phyloP scores from a whole-genome alignment of 2,797 vertebrate species.

The Lepilemur ruficaudatus region DNA sequence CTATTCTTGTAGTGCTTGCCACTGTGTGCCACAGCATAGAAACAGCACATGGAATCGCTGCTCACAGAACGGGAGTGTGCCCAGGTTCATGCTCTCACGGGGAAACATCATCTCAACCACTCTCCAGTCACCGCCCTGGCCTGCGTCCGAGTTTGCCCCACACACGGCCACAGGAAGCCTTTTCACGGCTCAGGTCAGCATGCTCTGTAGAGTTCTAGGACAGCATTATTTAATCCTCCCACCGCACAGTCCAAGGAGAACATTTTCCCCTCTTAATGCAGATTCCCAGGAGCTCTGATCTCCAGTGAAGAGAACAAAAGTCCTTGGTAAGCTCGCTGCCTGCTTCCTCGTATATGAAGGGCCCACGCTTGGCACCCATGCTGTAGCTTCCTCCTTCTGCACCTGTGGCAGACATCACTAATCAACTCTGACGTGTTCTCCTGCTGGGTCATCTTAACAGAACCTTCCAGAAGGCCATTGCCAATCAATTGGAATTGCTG shows the following conservation, averaged over 20 bases:
- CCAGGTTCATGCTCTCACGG: not conserved
- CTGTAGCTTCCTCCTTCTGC: not conserved
- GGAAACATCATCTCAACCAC: not conserved
- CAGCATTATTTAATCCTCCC: not conserved
- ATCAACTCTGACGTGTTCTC: not conserved
- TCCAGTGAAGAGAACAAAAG: not conserved
- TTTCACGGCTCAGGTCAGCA: not conserved
- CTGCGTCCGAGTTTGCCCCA: not conserved
- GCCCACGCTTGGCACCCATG: not conserved
- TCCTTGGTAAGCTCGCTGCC: not conserved
- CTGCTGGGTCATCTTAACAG: not conserved
- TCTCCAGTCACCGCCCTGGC: not conserved
- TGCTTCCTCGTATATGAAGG: not conserved
- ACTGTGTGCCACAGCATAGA: not conserved
- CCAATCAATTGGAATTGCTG: not conserved
- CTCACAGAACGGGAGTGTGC: not conserved
- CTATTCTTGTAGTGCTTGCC: not conserved
- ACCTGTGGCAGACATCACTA: not conserved
- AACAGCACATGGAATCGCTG: accelerated
- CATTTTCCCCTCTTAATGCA: not conserved
- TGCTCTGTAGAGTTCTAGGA: not conserved
- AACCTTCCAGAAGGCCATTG: not conserved
- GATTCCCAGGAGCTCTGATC: not conserved
- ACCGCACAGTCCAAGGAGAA: not conserved
- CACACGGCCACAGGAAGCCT: not conserved